A percentile compares a stretch with the other conserved stretches of the same genome.
Conservation (phyloP, 2,888 invertebrate species). For the Dendrolimus pini region DNA sequence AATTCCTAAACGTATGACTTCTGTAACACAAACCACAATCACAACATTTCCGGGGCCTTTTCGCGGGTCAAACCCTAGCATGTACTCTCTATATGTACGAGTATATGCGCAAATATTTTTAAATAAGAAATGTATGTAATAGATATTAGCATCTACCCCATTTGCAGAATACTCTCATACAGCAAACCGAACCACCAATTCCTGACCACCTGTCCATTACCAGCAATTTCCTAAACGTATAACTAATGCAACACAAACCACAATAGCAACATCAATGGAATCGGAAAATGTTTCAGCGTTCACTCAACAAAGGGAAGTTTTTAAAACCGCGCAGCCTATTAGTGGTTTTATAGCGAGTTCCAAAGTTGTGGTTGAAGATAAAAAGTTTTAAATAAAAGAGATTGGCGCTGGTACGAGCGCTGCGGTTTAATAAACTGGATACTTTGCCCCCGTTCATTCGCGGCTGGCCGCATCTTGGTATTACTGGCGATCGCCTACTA, state of each 20-base stretch:
- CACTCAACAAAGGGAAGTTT: conserved; percentile 32
- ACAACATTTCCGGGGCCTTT: not conserved
- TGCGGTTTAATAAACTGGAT: conserved; percentile 26
- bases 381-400: conserved; percentile 52
- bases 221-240: not conserved
- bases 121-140: no score
- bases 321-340: conserved; percentile 54
- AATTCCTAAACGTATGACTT: not conserved
- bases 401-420: conserved; percentile 23
- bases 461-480: not conserved
- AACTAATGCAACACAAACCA: not conserved
- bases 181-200: no score
- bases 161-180: no score
- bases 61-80: no score
- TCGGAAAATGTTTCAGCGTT: conserved; percentile 9
- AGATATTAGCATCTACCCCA: no score
- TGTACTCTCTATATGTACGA: no score
- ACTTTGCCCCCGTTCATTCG: not conserved
- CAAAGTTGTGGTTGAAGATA: conserved; percentile 39
- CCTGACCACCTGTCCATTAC: no score
- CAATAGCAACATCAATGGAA: conserved; percentile 4
- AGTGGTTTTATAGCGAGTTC: conserved; percentile 52
- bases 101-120: no score
- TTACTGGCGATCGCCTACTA: conserved; percentile 9
- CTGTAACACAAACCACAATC: conserved; percentile 1